phyloP scores from a whole-genome alignment of 2,888 invertebrate species.

The Brachyopa scutellaris region DNA sequence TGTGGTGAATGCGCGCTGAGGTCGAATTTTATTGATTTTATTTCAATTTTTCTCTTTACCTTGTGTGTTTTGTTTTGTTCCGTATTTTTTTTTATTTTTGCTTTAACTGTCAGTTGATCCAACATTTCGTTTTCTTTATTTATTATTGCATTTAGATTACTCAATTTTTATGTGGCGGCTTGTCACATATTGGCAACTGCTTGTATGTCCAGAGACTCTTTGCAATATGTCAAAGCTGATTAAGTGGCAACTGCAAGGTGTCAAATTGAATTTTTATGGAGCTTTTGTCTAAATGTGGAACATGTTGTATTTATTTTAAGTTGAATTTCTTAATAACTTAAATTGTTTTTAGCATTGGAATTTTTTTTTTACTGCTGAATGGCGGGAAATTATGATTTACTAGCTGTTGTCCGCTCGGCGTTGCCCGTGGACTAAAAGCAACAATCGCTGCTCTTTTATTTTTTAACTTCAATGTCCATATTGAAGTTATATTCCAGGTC shows the following conservation, averaged over 20 bases:
- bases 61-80: conserved; percentile 30
- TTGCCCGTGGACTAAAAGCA: too few relatives aligned
- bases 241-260: conserved; percentile 23
- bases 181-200: conserved; percentile 2
- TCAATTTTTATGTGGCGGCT: conserved; percentile 3
- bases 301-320: conserved; percentile 4
- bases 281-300: neutral
- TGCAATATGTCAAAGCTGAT: neutral
- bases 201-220: conserved; percentile 1
- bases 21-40: conserved; percentile 62
- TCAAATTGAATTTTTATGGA: conserved; percentile 13
- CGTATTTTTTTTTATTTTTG: neutral
- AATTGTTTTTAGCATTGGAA: conserved; percentile 37
- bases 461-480: too few relatives aligned
- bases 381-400: conserved; percentile 18
- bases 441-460: too few relatives aligned
- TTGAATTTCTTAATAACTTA: conserved; percentile 21
- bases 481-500: too few relatives aligned
- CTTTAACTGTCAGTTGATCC: conserved; percentile 11
- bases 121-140: neutral
- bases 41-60: neutral
- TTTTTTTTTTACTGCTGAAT: conserved; percentile 35
- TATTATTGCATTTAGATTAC: conserved; percentile 26
- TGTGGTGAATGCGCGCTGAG: conserved; percentile 37
- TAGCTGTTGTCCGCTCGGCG: too few relatives aligned